Evolutionary conservation across 2,888 invertebrate species (phyloP).

Genomic region (Sipunculus nudus): DNA sequence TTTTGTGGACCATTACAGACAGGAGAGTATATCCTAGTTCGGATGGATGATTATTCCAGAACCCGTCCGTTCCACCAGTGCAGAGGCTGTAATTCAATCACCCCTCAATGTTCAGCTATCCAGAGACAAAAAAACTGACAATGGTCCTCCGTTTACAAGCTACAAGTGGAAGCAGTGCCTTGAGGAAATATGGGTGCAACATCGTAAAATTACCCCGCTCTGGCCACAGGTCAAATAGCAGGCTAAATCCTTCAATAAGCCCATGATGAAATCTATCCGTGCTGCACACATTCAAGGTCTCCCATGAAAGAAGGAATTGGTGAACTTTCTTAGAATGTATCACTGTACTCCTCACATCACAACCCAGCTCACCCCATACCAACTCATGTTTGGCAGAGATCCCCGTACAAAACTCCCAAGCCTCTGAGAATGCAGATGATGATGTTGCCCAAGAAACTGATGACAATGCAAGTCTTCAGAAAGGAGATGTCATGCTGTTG

Average conservation of each 20-base stretch:
- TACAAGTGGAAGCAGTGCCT: conserved; percentile 29
- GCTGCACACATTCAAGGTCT: neutral
- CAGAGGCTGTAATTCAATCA: conserved; percentile 18
- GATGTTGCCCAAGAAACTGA: no score
- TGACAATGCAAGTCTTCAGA: no score
- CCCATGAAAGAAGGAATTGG: conserved; percentile 6
- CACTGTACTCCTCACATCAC: conserved; percentile 10
- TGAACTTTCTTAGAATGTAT: conserved; percentile 11
- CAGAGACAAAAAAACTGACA: conserved; percentile 34
- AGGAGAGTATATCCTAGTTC: conserved; percentile 3
- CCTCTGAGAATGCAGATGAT: no score
- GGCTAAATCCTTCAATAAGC: conserved; percentile 39
- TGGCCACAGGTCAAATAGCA: conserved; percentile 38
- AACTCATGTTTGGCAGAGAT: no score
- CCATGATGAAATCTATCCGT: conserved; percentile 15
- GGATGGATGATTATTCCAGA: conserved; percentile 3
- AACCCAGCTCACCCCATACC: conserved; percentile 7
- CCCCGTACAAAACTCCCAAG: no score
- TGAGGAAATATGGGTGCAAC: conserved; percentile 29
- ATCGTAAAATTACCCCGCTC: conserved; percentile 24
- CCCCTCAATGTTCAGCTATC: conserved; percentile 28
- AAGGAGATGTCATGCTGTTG: no score
- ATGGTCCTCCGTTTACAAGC: conserved; percentile 37
- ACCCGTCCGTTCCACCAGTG: conserved; percentile 20
- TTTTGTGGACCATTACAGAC: conserved; percentile 10